phyloP scores from a whole-genome alignment of 1,140 invertebrate genomes.

The Atta cephalotes region DNA sequence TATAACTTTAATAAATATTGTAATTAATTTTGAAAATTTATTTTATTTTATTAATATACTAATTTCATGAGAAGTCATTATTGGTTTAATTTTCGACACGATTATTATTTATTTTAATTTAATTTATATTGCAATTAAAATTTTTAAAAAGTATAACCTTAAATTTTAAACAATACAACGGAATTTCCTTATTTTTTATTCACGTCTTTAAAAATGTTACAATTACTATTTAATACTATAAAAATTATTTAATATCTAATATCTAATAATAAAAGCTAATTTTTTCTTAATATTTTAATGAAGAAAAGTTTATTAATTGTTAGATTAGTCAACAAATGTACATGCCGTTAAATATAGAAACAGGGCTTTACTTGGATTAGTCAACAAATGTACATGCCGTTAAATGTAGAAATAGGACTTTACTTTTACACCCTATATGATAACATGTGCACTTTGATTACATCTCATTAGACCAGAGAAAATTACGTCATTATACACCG shows the following conservation, averaged over 20 bases:
- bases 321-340: not conserved
- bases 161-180: not conserved
- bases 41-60: too few relatives aligned
- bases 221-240: not conserved
- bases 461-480: conserved; percentile 20
- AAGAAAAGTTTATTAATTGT: not conserved
- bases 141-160: not conserved
- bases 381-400: not conserved
- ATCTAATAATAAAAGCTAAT: not conserved
- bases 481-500: conserved; percentile 12
- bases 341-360: not conserved
- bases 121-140: not conserved
- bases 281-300: not conserved
- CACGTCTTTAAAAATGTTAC: not conserved
- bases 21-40: too few relatives aligned
- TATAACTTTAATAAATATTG: too few relatives aligned
- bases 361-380: not conserved
- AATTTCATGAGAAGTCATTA: too few relatives aligned
- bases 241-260: not conserved
- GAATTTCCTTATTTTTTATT: not conserved
- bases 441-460: not conserved
- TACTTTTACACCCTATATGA: not conserved
- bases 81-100: too few relatives aligned
- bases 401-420: not conserved
- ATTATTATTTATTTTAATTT: not conserved